Evolutionary conservation across 1,140 invertebrate species (phyloP).

Genomic region (Neodiprion lecontei): DNA sequence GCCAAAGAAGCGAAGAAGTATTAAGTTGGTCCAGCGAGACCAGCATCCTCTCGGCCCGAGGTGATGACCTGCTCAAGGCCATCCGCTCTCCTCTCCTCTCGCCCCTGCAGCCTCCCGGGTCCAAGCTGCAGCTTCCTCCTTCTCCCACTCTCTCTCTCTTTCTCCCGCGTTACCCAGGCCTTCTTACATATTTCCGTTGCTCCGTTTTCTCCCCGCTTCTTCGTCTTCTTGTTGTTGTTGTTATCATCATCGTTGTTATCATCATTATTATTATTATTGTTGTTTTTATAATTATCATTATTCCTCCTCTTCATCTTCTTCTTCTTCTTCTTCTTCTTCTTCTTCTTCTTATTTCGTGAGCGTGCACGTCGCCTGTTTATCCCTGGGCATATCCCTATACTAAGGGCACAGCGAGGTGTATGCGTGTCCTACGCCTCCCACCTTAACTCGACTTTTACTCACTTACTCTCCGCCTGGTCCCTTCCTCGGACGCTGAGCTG

Average conservation of each 20-base stretch:
- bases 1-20: slow-evolving; percentile 38
- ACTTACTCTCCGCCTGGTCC: background rate
- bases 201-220: background rate
- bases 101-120: slow-evolving; percentile 22
- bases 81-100: slow-evolving; percentile 50
- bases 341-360: slow-evolving; percentile 3
- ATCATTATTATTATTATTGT: slow-evolving; percentile 1
- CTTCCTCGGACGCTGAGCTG: no score
- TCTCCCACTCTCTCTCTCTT: slow-evolving; percentile 36
- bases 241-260: background rate
- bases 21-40: slow-evolving; percentile 47
- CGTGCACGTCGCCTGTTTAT: background rate
- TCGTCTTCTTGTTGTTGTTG: no score
- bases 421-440: background rate
- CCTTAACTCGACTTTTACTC: background rate
- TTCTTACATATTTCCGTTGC: background rate
- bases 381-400: background rate
- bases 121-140: slow-evolving; percentile 26
- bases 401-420: background rate
- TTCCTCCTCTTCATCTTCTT: slow-evolving; percentile 38
- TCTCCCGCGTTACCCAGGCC: background rate
- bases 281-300: slow-evolving; percentile 13
- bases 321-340: slow-evolving; percentile 34
- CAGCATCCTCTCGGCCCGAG: slow-evolving; percentile 48
- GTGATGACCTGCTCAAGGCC: slow-evolving; percentile 61